Evolutionary conservation across 23 tunicate species (phyloP).

Genomic region (Ascidia mentula): DNA sequence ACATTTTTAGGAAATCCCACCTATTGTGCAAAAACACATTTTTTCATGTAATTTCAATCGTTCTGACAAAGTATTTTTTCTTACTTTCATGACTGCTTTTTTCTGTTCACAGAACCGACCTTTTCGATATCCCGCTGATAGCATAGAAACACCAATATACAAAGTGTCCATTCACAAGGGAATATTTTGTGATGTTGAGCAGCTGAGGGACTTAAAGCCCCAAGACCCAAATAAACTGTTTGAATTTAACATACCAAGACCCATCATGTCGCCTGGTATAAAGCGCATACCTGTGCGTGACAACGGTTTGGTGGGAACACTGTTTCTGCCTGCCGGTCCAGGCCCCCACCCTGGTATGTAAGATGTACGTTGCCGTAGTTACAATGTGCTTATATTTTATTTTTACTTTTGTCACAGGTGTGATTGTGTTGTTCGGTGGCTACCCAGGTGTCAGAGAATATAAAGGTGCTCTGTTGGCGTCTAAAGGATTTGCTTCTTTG

Average conservation of each 20-base stretch:
- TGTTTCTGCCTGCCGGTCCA: background rate
- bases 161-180: background rate
- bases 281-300: background rate
- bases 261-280: background rate
- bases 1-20: no score
- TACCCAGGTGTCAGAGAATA: background rate
- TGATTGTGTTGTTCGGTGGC: background rate
- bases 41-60: no score
- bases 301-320: background rate
- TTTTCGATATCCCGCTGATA: background rate
- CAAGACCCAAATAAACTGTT: background rate
- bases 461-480: slow-evolving; percentile 36
- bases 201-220: background rate
- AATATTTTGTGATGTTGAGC: background rate
- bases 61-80: no score
- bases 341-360: background rate
- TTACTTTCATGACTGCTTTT: no score
- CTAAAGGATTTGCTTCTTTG: slow-evolving; percentile 60
- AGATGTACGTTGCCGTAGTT: no score
- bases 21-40: no score
- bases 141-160: background rate
- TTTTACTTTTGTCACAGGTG: background rate
- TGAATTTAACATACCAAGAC: background rate
- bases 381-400: no score
- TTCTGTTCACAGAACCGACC: background rate